Evolutionary conservation across 2,888 invertebrate species (phyloP).

Genomic region (Xestia xanthographa): DNA sequence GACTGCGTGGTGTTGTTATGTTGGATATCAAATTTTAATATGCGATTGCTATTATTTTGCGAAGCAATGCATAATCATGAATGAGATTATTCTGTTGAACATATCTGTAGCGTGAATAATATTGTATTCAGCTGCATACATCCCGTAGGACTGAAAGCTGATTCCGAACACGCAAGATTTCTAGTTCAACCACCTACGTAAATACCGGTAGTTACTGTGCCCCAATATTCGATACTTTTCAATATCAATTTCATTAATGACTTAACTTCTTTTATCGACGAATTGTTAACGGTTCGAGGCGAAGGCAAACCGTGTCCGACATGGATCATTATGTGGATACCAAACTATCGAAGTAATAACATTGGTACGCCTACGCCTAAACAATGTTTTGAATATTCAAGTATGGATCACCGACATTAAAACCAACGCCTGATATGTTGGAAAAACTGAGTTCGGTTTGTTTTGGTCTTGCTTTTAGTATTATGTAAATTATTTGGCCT

Average conservation of each 20-base stretch:
- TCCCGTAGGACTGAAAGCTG: background rate
- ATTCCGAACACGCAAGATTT: background rate
- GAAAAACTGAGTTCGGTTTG: background rate
- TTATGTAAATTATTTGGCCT: background rate
- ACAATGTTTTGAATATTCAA: conserved; percentile 15
- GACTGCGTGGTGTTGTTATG: background rate
- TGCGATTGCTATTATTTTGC: conserved; percentile 19
- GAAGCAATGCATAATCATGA: conserved; percentile 18
- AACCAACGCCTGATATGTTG: background rate
- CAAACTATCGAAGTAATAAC: background rate
- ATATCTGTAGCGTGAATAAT: background rate
- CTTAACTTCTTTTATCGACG: conserved; percentile 25
- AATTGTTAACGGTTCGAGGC: conserved; percentile 5
- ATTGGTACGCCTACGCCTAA: background rate
- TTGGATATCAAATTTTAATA: conserved; percentile 18
- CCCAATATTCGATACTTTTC: conserved; percentile 12
- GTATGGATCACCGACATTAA: background rate
- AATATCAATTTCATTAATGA: conserved; percentile 24
- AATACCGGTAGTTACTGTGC: background rate
- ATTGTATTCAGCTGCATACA: background rate
- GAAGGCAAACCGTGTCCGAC: conserved; percentile 4
- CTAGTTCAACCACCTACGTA: background rate
- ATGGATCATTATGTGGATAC: conserved; percentile 3
- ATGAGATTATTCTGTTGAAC: background rate
- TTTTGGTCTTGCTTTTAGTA: background rate